Evolutionary conservation across 2,888 invertebrate species (phyloP).

Genomic region (Helicoverpa assulta): DNA sequence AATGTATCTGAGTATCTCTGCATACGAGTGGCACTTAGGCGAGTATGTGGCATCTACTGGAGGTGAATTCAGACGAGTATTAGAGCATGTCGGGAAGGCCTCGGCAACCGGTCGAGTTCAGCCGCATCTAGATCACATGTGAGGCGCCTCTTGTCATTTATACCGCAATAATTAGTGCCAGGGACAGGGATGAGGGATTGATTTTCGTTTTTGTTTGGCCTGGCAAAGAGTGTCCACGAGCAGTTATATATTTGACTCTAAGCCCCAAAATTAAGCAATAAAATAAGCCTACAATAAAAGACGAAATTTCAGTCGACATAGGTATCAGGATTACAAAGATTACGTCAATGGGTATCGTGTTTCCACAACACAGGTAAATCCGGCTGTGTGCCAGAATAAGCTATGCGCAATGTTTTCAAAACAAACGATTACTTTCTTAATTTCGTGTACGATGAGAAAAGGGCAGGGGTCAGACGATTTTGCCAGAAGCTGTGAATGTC

Average conservation of each 20-base stretch:
- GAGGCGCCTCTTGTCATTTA: background rate
- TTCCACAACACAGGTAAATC: constrained; percentile 34
- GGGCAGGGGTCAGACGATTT: constrained; percentile 15
- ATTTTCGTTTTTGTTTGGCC: no score
- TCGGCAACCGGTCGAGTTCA: constrained; percentile 7
- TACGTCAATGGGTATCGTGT: constrained; percentile 29
- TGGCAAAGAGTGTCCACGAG: no score
- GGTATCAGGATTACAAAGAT: constrained; percentile 28
- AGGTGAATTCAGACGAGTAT: constrained; percentile 29
- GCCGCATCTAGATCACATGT: constrained; percentile 1
- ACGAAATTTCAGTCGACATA: no score
- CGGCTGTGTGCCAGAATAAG: constrained; percentile 16
- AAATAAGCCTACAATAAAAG: no score
- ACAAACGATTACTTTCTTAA: constrained; percentile 37
- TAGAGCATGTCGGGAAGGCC: constrained; percentile 40
- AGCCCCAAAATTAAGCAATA: no score
- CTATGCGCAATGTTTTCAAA: constrained; percentile 22
- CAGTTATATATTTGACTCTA: no score
- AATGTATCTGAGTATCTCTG: constrained; percentile 19
- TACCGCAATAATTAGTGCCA: background rate
- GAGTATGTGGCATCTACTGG: constrained; percentile 16
- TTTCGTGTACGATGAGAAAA: constrained; percentile 20
- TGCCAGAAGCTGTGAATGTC: background rate
- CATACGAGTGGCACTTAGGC: constrained; percentile 1
- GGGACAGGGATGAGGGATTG: background rate